These are phyloP conservation scores for Cyclina sinensis DNA, from an alignment of 1,140 invertebrate genomes.

Conservation along the genomic window DNA sequence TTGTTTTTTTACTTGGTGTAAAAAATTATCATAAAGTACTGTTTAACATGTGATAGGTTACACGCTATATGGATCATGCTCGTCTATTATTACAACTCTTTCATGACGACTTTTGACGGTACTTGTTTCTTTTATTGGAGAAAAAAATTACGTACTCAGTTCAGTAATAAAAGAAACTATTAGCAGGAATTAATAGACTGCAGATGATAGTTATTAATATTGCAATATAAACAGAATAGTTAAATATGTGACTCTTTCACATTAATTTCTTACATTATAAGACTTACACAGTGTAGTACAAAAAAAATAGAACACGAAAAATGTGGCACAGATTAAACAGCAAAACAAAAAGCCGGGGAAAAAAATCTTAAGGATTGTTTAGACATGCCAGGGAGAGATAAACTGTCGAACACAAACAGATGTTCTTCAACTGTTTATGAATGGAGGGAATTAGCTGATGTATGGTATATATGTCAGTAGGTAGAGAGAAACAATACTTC, in stretches of 20 bases:
- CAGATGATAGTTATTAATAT: neutral
- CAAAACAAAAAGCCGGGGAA: neutral
- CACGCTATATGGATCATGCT: neutral
- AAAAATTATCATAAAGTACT: conserved; percentile 6
- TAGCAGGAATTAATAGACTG: conserved; percentile 2
- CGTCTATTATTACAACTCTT: too few relatives aligned
- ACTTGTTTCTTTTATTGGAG: conserved; percentile 9
- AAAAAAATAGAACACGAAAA: conserved; percentile 15
- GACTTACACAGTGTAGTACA: too few relatives aligned
- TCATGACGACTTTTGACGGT: neutral
- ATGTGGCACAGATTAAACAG: conserved; percentile 19
- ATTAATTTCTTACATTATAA: too few relatives aligned
- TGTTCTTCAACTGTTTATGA: conserved; percentile 37
- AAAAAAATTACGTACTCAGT: neutral
- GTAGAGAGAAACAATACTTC: neutral
- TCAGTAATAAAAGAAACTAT: neutral
- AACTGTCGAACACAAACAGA: conserved; percentile 28
- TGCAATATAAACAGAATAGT: neutral
- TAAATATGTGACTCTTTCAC: too few relatives aligned
- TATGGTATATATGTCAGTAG: conserved; percentile 30
- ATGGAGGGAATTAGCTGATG: conserved; percentile 30
- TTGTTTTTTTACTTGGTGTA: neutral
- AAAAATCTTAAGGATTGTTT: conserved; percentile 34
- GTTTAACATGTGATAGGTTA: neutral
- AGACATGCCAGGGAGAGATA: conserved; percentile 29